A percentile compares a stretch with the other conserved stretches of the same genome.
Evolutionary conservation across 2,888 invertebrate species (phyloP).

Genomic region (Heliconius ethilla): DNA sequence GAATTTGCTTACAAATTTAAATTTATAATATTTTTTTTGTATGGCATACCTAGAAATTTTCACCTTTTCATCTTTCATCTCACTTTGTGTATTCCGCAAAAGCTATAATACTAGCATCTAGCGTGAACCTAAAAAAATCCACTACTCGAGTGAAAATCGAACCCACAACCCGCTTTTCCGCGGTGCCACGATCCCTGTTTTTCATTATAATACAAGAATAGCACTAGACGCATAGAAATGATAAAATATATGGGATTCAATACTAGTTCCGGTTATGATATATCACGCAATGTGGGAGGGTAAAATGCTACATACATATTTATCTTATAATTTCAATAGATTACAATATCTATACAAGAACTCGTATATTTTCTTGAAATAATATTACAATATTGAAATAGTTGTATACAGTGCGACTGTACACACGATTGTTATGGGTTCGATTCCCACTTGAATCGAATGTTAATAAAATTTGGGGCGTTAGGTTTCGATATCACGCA

Average conservation of each 20-base stretch:
- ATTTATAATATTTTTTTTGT: too few species aligned
- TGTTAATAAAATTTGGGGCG: background rate
- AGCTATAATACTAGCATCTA: too few species aligned
- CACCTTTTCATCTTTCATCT: too few species aligned
- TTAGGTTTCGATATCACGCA: background rate
- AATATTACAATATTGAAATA: too few species aligned
- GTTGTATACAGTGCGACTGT: too few species aligned
- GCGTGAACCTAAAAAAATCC: background rate
- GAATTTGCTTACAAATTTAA: too few species aligned
- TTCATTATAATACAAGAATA: conserved; percentile 1
- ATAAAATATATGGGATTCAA: conserved; percentile 41
- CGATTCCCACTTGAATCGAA: too few species aligned
- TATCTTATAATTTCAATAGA: conserved; percentile 5
- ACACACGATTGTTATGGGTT: too few species aligned
- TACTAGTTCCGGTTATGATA: conserved; percentile 47
- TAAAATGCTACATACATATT: conserved; percentile 41
- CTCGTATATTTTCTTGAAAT: background rate
- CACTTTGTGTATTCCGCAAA: too few species aligned
- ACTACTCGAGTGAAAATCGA: background rate
- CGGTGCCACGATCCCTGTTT: background rate
- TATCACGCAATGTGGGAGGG: conserved; percentile 47
- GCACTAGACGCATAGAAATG: conserved; percentile 31
- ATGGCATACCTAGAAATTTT: too few species aligned
- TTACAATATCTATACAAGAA: background rate
- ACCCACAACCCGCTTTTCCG: background rate